Conservation (phyloP, 2,888 invertebrate genomes). For the Kuschelorhynchus macadamiae region DNA sequence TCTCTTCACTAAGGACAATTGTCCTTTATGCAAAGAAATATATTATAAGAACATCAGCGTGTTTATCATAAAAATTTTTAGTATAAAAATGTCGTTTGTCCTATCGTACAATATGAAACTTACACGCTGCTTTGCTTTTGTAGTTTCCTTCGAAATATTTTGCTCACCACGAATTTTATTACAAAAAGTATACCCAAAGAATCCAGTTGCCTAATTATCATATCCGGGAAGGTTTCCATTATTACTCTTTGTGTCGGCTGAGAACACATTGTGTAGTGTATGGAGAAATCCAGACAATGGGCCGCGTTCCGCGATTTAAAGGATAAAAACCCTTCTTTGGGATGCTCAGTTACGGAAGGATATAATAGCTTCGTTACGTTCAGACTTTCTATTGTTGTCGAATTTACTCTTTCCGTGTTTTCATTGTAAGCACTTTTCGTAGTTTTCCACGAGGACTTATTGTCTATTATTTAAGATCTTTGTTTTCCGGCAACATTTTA, state of each 20-base stretch:
- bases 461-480: constrained; percentile 7
- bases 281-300: constrained; percentile 21
- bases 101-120: no score
- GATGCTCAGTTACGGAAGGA: constrained; percentile 13
- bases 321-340: constrained; percentile 11
- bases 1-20: no score
- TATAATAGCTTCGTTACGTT: constrained; percentile 5
- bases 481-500: neutral
- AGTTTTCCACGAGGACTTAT: constrained; percentile 5
- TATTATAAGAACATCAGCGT: no score
- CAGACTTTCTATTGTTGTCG: constrained; percentile 13
- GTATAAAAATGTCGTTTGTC: no score
- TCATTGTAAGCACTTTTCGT: constrained; percentile 7
- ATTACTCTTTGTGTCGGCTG: constrained; percentile 19
- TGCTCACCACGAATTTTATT: no score
- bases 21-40: no score
- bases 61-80: no score
- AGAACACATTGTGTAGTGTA: constrained; percentile 15
- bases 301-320: constrained; percentile 17
- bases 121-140: no score
- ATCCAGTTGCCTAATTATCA: constrained; percentile 12
- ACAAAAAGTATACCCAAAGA: constrained; percentile 17
- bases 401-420: constrained; percentile 2
- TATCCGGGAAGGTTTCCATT: constrained; percentile 7
- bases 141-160: no score